These are phyloP conservation scores for Caradrina clavipalpis DNA, from an alignment of 2,888 invertebrate species.

Conservation along the genomic window DNA sequence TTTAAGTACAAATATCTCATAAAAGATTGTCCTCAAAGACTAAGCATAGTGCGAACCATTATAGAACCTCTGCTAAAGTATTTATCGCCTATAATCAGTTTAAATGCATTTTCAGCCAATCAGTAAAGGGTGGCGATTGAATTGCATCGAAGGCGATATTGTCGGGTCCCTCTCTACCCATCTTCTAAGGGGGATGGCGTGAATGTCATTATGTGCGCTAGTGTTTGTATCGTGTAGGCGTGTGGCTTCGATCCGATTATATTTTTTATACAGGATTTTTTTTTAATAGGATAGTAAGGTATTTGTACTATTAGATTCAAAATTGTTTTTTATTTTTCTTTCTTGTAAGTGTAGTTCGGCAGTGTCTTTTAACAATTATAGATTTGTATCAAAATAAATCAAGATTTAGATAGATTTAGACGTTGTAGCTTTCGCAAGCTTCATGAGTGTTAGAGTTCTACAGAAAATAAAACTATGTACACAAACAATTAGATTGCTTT, in stretches of 20 bases:
- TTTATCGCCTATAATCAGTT: conserved; percentile 40
- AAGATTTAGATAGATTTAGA: too few relatives aligned
- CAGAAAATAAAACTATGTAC: too few relatives aligned
- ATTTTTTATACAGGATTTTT: background rate
- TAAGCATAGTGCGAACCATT: background rate
- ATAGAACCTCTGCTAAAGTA: conserved; percentile 4
- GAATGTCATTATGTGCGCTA: conserved; percentile 32
- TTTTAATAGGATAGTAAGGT: too few relatives aligned
- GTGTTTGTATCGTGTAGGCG: background rate
- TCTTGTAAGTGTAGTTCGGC: too few relatives aligned
- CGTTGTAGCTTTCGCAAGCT: too few relatives aligned
- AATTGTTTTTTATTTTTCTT: too few relatives aligned
- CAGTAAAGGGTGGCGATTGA: conserved; percentile 23
- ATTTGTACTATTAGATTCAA: background rate
- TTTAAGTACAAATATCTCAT: background rate
- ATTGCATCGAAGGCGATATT: conserved; percentile 41
- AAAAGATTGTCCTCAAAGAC: background rate
- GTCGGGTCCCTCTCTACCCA: conserved; percentile 12
- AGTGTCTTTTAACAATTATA: too few relatives aligned
- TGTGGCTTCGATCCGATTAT: background rate
- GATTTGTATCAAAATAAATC: too few relatives aligned
- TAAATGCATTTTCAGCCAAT: conserved; percentile 33
- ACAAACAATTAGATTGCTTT: too few relatives aligned
- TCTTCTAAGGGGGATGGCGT: conserved; percentile 44
- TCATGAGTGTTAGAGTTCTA: too few relatives aligned